Conservation (phyloP, 2,888 invertebrate species). For the Eupithecia insigniata region DNA sequence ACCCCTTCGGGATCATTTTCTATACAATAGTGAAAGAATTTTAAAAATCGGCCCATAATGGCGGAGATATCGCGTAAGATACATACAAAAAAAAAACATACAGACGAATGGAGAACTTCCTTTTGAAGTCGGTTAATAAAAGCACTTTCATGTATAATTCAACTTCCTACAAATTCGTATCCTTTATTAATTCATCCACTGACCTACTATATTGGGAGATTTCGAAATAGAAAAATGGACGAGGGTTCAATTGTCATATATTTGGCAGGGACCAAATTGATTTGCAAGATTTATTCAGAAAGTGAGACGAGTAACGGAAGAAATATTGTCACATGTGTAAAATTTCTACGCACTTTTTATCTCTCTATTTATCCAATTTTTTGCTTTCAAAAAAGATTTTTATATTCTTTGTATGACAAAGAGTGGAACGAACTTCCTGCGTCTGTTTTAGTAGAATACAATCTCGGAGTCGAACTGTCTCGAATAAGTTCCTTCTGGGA, state of each 20-base stretch:
- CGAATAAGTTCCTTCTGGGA: background rate
- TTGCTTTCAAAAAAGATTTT: background rate
- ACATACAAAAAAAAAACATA: too few species aligned
- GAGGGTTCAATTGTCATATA: conserved; percentile 15
- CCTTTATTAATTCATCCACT: background rate
- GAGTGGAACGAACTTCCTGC: background rate
- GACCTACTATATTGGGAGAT: conserved; percentile 3
- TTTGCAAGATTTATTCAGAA: conserved; percentile 15
- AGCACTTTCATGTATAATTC: background rate
- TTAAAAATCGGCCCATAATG: too few species aligned
- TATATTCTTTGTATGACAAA: background rate
- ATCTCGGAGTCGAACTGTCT: background rate
- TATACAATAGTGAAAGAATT: too few species aligned
- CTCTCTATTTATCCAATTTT: too few species aligned
- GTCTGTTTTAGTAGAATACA: background rate
- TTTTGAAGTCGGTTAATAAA: too few species aligned
- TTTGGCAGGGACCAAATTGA: conserved; percentile 15
- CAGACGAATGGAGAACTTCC: too few species aligned
- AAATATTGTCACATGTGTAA: background rate
- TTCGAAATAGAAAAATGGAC: background rate
- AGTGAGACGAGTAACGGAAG: background rate
- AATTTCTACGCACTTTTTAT: too few species aligned
- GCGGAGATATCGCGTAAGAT: too few species aligned
- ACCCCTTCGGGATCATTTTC: too few species aligned
- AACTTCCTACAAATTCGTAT: background rate